Percentiles rank a stretch among this genome's conserved stretches.
Evolutionary conservation across 2,113 vertebrate species (phyloP).

Genomic region (Trochalopteron elliotii): DNA sequence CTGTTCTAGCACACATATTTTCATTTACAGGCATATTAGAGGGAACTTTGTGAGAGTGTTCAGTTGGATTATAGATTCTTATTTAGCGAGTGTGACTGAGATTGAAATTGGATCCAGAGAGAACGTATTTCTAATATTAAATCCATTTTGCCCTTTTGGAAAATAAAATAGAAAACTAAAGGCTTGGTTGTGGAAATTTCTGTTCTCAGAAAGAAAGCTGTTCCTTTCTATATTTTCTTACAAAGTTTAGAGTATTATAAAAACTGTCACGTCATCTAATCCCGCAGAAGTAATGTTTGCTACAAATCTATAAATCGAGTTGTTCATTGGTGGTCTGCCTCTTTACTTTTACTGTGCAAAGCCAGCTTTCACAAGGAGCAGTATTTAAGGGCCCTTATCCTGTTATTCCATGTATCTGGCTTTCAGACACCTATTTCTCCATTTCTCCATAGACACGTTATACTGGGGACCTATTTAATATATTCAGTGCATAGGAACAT

Average conservation of each 20-base stretch:
- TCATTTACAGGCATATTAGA: conserved; percentile 40
- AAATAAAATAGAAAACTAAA: conserved; percentile 14
- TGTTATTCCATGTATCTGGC: not conserved
- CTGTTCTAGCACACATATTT: conserved; percentile 36
- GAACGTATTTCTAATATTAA: conserved; percentile 55
- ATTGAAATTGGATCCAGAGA: conserved; percentile 40
- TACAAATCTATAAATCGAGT: not conserved
- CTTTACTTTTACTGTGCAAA: not conserved
- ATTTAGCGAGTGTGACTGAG: not conserved
- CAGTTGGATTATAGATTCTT: conserved; percentile 22
- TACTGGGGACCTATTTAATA: not conserved
- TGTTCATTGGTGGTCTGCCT: conserved; percentile 36
- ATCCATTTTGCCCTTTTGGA: conserved; percentile 9
- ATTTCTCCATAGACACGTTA: not conserved
- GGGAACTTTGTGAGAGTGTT: not conserved
- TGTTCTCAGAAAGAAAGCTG: not conserved
- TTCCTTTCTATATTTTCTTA: conserved; percentile 15
- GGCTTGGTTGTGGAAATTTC: conserved; percentile 1
- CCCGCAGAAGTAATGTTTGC: not conserved
- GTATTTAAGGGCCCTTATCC: not conserved
- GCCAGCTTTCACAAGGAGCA: not conserved
- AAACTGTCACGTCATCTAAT: conserved; percentile 3
- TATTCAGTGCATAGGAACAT: not conserved
- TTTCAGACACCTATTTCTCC: not conserved
- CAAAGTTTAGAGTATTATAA: conserved; percentile 7